Evolutionary conservation across 2,888 invertebrate species (phyloP).

Genomic region (Coenonympha glycerion): DNA sequence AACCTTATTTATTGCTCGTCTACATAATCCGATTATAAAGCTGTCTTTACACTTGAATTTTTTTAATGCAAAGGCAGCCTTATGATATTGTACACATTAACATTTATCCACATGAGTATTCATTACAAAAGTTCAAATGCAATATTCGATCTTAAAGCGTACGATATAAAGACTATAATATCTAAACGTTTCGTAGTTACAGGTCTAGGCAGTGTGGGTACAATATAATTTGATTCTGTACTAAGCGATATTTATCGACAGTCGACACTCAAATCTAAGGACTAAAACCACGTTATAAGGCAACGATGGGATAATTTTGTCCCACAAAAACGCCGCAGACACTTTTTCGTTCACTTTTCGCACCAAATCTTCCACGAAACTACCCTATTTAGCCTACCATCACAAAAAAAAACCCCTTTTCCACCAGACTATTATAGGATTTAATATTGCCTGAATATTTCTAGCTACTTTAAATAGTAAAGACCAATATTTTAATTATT

Average conservation of each 20-base stretch:
- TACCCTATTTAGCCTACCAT: conserved; percentile 1
- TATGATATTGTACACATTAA: conserved; percentile 7
- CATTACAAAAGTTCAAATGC: conserved; percentile 27
- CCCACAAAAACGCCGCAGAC: conserved; percentile 9
- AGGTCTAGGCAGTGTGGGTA: conserved; percentile 29
- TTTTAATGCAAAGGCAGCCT: too few relatives aligned
- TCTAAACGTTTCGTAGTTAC: conserved; percentile 19
- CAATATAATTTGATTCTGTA: too few relatives aligned
- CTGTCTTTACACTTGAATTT: too few relatives aligned
- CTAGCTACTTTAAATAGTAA: too few relatives aligned
- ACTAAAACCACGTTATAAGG: conserved; percentile 16
- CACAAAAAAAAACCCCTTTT: conserved; percentile 1
- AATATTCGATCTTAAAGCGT: conserved; percentile 25
- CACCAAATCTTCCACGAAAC: background rate
- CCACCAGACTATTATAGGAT: too few relatives aligned
- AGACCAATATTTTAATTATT: too few relatives aligned
- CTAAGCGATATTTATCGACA: conserved; percentile 19
- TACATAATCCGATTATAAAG: too few relatives aligned
- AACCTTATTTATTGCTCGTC: conserved; percentile 19
- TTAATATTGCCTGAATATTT: too few relatives aligned
- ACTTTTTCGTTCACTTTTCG: conserved; percentile 3
- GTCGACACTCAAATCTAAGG: too few relatives aligned
- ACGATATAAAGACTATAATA: conserved; percentile 18
- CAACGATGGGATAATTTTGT: conserved; percentile 15
- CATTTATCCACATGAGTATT: conserved; percentile 1